A percentile compares a stretch with the other conserved stretches of the same genome.
These are phyloP conservation scores for Trichosurus vulpecula DNA, from an alignment of 2,797 vertebrate species.

Conservation along the genomic window DNA sequence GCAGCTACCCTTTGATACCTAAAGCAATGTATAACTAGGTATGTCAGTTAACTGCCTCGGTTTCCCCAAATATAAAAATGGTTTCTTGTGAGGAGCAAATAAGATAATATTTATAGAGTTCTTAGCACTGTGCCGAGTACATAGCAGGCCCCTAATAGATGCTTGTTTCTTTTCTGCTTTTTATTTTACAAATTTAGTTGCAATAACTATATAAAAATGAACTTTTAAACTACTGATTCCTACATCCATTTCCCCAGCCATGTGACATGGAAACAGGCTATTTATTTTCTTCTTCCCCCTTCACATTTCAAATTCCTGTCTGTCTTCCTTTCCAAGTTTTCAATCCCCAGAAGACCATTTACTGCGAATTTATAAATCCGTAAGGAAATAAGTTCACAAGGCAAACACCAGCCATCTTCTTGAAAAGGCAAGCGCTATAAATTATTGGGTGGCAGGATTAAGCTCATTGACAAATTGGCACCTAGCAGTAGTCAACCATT, in stretches of 20 bases:
- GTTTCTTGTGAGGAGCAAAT: not conserved
- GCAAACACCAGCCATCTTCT: conserved; percentile 73
- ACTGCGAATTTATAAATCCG: conserved; percentile 76
- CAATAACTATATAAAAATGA: conserved; percentile 44
- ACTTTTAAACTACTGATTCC: conserved; percentile 76
- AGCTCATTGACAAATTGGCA: conserved; percentile 76
- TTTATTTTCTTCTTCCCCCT: conserved; percentile 69
- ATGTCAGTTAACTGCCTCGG: not conserved
- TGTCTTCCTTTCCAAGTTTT: conserved; percentile 71
- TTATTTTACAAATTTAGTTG: conserved; percentile 21
- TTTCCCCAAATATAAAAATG: not conserved
- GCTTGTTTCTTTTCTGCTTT: not conserved
- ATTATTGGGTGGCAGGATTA: conserved; percentile 81
- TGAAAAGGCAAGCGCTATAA: conserved; percentile 69
- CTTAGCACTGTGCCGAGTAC: not conserved
- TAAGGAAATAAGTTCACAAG: conserved; percentile 73
- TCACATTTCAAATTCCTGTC: conserved; percentile 61
- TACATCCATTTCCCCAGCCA: conserved; percentile 78
- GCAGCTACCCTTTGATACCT: conserved; percentile 38
- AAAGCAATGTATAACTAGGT: conserved; percentile 16
- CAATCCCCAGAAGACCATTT: conserved; percentile 73
- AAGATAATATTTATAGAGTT: not conserved
- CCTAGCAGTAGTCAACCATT: conserved; percentile 77
- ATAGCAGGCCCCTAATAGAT: not conserved
- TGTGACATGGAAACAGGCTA: conserved; percentile 77